Evolutionary conservation across 2,888 invertebrate species (phyloP).

Genomic region (Caenorhabditis wallacei): DNA sequence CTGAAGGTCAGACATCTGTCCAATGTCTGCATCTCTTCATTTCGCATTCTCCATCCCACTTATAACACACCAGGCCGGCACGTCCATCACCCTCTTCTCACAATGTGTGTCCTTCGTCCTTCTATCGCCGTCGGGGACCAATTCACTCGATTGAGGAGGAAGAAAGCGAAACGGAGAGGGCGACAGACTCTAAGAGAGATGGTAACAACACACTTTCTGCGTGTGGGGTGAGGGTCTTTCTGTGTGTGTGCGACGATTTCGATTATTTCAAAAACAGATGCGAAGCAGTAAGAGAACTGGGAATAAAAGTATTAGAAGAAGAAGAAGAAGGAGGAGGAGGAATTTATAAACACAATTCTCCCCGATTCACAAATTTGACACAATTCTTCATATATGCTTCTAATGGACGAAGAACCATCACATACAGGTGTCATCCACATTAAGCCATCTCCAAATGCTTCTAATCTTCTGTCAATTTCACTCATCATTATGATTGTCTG

Average conservation of each 20-base stretch:
- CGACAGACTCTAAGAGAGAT: slow-evolving; percentile 15
- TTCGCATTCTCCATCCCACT: not conserved
- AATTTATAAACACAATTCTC: slow-evolving; percentile 28
- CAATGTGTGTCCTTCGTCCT: slow-evolving; percentile 37
- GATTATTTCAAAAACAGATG: slow-evolving; percentile 60
- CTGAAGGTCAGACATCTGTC: slow-evolving; percentile 29
- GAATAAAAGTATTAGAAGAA: no score
- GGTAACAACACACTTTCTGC: slow-evolving; percentile 38
- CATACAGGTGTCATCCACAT: no score
- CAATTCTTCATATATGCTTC: no score
- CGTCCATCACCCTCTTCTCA: slow-evolving; percentile 46
- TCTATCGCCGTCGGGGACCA: slow-evolving; percentile 35
- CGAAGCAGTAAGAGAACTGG: slow-evolving; percentile 34
- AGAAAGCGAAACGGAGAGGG: slow-evolving; percentile 6
- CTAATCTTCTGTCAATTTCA: not conserved
- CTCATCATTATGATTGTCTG: not conserved
- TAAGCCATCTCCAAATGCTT: no score
- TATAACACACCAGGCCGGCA: slow-evolving; percentile 26
- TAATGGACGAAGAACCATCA: no score
- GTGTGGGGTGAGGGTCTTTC: not conserved
- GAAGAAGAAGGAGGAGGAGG: not conserved
- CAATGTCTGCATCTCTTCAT: slow-evolving; percentile 13
- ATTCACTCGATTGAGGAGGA: slow-evolving; percentile 28
- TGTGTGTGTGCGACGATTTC: slow-evolving; percentile 35
- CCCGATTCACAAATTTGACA: no score